A percentile compares a stretch with the other conserved stretches of the same genome.
phyloP scores from a whole-genome alignment of 1,140 invertebrate species.

The Drosophila oshimai region DNA sequence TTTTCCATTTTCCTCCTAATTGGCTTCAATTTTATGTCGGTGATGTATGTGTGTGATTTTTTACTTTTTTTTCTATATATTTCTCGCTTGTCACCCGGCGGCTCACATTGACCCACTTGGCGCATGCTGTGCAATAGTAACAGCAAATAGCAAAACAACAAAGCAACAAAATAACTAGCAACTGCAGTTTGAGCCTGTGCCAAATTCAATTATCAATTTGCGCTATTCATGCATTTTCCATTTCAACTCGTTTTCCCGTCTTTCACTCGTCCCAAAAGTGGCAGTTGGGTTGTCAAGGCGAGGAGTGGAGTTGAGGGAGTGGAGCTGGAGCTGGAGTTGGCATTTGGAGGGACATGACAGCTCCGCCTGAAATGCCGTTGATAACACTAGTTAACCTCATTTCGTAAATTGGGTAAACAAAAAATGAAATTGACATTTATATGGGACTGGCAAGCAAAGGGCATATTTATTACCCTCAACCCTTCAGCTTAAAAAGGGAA shows the following conservation, averaged over 20 bases:
- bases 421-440: slow-evolving; percentile 11
- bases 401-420: slow-evolving; percentile 12
- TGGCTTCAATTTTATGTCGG: slow-evolving; percentile 34
- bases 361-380: slow-evolving; percentile 16
- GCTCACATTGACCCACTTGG: slow-evolving; percentile 73
- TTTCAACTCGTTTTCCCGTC: slow-evolving; percentile 35
- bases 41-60: slow-evolving; percentile 5
- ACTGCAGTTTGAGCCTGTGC: slow-evolving; percentile 69
- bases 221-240: slow-evolving; percentile 54
- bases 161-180: background rate
- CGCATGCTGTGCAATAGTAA: slow-evolving; percentile 18
- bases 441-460: background rate
- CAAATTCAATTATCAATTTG: slow-evolving; percentile 79
- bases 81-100: slow-evolving; percentile 26
- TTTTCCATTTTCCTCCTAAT: slow-evolving; percentile 37
- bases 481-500: background rate
- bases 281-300: slow-evolving; percentile 11
- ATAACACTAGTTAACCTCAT: slow-evolving; percentile 25
- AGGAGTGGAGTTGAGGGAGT: background rate
- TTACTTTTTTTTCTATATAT: slow-evolving; percentile 10
- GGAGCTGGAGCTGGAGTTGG: slow-evolving; percentile 7
- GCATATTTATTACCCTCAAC: background rate
- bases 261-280: slow-evolving; percentile 17
- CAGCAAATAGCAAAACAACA: no score
- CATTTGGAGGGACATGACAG: background rate